phyloP scores from a whole-genome alignment of 1,140 invertebrate species.

The Drosophila subpulchrella region DNA sequence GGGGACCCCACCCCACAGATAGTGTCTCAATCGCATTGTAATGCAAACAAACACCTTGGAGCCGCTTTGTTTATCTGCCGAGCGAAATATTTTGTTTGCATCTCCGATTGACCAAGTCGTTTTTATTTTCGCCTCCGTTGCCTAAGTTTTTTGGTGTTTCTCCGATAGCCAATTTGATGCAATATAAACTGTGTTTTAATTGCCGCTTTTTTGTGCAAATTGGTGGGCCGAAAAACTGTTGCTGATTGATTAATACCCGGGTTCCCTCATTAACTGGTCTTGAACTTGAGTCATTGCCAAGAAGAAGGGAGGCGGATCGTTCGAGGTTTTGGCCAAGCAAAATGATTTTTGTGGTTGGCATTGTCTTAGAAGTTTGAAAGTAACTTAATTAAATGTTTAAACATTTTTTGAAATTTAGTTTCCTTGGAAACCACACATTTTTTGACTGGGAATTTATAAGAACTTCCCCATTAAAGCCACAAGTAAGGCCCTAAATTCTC shows the following conservation, averaged over 20 bases:
- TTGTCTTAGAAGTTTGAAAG: conserved; percentile 15
- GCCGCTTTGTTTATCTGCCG: conserved; percentile 41
- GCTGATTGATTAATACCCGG: conserved; percentile 47
- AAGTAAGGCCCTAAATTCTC: background rate
- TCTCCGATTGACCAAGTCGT: conserved; percentile 57
- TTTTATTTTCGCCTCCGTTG: conserved; percentile 29
- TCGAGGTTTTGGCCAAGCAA: conserved; percentile 39
- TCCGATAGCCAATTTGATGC: conserved; percentile 43
- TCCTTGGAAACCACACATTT: background rate
- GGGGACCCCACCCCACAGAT: conserved; percentile 18
- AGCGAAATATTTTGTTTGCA: conserved; percentile 58
- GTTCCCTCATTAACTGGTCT: conserved; percentile 37
- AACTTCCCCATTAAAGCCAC: conserved; percentile 25
- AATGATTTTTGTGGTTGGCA: conserved; percentile 48
- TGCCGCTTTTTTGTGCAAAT: conserved; percentile 57
- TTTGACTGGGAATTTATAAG: conserved; percentile 2
- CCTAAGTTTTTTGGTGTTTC: conserved; percentile 34
- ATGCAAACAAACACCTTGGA: conserved; percentile 69
- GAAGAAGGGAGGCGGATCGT: conserved; percentile 20
- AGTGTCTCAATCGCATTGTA: conserved; percentile 55
- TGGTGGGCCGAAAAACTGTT: conserved; percentile 29
- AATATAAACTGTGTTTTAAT: conserved; percentile 69
- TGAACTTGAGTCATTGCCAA: conserved; percentile 47
- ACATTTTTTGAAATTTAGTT: background rate
- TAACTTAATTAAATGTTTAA: conserved; percentile 2